These are phyloP conservation scores for Dendrophyllia cribrosa DNA, from an alignment of 64 coral and sea anemone species.

Conservation along the genomic window DNA sequence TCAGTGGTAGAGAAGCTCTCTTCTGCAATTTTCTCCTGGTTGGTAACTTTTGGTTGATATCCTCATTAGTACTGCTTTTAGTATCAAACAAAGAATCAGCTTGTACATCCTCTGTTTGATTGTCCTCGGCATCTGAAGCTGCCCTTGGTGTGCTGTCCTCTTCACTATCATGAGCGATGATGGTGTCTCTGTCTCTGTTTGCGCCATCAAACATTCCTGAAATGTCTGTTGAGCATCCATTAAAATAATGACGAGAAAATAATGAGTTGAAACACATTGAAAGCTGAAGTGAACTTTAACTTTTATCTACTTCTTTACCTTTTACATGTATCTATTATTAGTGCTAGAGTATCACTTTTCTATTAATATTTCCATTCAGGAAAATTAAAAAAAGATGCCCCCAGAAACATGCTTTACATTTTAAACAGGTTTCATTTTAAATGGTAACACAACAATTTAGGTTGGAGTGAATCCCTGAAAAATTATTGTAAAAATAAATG, in stretches of 20 bases:
- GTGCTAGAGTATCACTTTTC: no score
- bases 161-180: conserved; percentile 53
- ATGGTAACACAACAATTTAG: no score
- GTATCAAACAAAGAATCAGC: conserved; percentile 20
- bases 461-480: no score
- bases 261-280: neutral
- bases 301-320: neutral
- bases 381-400: no score
- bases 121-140: conserved; percentile 18
- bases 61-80: neutral
- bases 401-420: no score
- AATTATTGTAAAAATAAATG: no score
- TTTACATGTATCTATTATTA: no score
- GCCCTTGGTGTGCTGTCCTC: conserved; percentile 56
- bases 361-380: no score
- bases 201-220: conserved; percentile 68
- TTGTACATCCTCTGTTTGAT: neutral
- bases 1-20: conserved; percentile 38
- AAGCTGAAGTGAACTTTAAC: neutral
- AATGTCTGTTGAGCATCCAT: neutral
- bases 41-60: conserved; percentile 5
- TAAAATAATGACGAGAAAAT: neutral
- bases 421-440: no score
- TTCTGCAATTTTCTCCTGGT: conserved; percentile 18
- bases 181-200: conserved; percentile 62